phyloP scores from a whole-genome alignment of 2,888 invertebrate species.

The Tetragonula carbonaria region DNA sequence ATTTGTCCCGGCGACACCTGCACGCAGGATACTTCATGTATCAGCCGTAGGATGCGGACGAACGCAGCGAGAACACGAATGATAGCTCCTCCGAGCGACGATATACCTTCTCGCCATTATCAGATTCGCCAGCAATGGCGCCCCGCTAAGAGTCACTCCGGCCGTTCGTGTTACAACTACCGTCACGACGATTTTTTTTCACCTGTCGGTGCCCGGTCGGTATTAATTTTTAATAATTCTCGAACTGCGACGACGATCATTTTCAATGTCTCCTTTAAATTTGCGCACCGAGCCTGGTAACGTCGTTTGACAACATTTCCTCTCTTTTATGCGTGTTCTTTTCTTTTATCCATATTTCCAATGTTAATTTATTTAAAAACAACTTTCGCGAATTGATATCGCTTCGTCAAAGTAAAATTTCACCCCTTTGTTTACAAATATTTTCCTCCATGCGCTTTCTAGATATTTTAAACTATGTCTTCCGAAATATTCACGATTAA shows the following conservation, averaged over 20 bases:
- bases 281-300: background rate
- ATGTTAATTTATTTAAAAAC: too few species aligned
- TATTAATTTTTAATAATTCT: constrained; percentile 47
- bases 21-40: constrained; percentile 76
- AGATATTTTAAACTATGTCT: background rate
- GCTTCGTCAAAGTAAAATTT: too few species aligned
- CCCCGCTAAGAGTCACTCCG: constrained; percentile 70
- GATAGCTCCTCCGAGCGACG: constrained; percentile 56
- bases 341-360: too few species aligned
- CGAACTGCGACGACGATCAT: constrained; percentile 22
- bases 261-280: constrained; percentile 7
- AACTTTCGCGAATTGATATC: too few species aligned
- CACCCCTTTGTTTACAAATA: too few species aligned
- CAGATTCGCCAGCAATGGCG: constrained; percentile 74
- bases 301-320: background rate
- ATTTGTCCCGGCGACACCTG: constrained; percentile 81
- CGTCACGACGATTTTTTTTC: constrained; percentile 46
- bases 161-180: constrained; percentile 54
- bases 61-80: constrained; percentile 66
- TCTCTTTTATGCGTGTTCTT: background rate
- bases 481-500: background rate
- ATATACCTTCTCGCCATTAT: constrained; percentile 67
- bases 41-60: constrained; percentile 65
- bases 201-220: background rate
- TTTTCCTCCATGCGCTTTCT: too few species aligned